phyloP scores from a whole-genome alignment of 1,140 invertebrate species.

The Sinella curviseta region DNA sequence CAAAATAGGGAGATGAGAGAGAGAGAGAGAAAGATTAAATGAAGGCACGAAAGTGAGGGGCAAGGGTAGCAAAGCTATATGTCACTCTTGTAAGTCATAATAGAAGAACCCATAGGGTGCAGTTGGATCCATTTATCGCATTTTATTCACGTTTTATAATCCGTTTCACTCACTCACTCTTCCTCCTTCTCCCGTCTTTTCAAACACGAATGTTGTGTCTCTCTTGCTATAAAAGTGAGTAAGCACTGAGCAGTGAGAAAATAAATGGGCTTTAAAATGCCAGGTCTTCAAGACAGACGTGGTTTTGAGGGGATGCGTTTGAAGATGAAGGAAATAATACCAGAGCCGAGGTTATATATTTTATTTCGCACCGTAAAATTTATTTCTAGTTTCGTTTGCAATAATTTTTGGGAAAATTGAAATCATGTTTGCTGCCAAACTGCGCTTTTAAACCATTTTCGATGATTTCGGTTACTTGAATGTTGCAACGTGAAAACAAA shows the following conservation, averaged over 20 bases:
- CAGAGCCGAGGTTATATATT: neutral
- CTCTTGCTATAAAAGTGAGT: too few relatives aligned
- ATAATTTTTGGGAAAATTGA: neutral
- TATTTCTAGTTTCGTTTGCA: neutral
- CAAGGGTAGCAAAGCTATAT: neutral
- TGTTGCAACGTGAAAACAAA: too few relatives aligned
- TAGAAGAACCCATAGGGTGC: neutral
- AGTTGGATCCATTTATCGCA: neutral
- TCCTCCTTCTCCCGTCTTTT: neutral
- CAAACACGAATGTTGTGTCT: too few relatives aligned
- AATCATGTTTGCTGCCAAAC: too few relatives aligned
- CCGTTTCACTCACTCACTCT: neutral
- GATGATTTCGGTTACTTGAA: too few relatives aligned
- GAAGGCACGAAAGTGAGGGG: too few relatives aligned
- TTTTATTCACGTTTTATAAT: conserved; percentile 17
- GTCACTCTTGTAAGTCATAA: conserved; percentile 7
- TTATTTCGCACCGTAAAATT: neutral
- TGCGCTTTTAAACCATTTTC: too few relatives aligned
- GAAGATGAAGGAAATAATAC: neutral
- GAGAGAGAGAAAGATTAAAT: too few relatives aligned
- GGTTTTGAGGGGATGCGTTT: neutral
- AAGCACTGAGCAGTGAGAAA: too few relatives aligned
- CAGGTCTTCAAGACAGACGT: neutral
- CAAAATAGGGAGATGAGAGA: neutral
- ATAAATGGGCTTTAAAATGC: too few relatives aligned